Evolutionary conservation across 2,797 vertebrate genomes (phyloP).

Genomic region (Coracias cyanogaster): DNA sequence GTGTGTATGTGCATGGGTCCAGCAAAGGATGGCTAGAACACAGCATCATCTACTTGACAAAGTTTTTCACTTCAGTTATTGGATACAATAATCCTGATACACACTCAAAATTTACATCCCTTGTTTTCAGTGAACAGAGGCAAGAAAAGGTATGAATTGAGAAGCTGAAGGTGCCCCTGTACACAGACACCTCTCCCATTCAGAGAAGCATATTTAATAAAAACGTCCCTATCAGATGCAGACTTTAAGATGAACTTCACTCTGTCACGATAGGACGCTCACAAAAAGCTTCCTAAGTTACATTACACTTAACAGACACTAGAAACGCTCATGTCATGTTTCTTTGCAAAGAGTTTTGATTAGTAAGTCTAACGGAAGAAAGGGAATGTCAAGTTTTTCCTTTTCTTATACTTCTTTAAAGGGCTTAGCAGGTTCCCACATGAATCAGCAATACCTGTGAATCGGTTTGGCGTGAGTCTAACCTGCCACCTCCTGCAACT

Average conservation of each 20-base stretch:
- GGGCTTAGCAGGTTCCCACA: neutral
- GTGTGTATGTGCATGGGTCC: neutral
- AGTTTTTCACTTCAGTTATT: neutral
- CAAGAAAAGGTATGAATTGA: neutral
- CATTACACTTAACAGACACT: neutral
- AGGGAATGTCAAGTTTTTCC: neutral
- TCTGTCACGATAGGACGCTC: fast-evolving
- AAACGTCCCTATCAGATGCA: neutral
- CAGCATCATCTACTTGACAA: neutral
- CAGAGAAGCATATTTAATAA: neutral
- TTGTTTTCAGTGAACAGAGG: neutral
- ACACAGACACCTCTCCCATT: neutral
- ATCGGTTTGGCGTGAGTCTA: neutral
- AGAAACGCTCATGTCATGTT: fast-evolving
- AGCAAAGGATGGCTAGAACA: neutral
- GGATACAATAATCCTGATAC: neutral
- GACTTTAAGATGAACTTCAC: neutral
- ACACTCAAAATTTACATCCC: neutral
- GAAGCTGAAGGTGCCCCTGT: neutral
- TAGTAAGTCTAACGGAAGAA: neutral
- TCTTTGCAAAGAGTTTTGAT: neutral
- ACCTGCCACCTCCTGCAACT: neutral
- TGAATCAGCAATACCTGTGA: neutral
- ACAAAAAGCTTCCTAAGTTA: neutral
- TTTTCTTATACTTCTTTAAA: neutral